These are phyloP conservation scores for Aphis craccivora DNA, from an alignment of 1,140 invertebrate species.

Conservation along the genomic window DNA sequence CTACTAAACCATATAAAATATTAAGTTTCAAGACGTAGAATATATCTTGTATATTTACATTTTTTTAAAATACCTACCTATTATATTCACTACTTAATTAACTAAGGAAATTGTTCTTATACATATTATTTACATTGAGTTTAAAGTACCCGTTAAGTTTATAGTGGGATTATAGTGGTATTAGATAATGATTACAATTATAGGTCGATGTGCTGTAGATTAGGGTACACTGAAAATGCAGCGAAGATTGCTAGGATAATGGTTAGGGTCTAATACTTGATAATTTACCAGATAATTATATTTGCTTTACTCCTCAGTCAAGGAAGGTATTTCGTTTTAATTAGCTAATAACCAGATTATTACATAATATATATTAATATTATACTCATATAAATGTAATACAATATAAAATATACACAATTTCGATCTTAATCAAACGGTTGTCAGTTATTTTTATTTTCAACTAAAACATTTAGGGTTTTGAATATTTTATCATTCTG, in stretches of 20 bases:
- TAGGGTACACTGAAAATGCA: neutral
- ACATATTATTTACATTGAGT: neutral
- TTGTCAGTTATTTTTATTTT: neutral
- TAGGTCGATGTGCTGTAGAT: neutral
- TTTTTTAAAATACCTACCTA: neutral
- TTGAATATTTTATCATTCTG: neutral
- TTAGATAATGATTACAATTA: constrained; percentile 6
- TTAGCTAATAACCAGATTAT: neutral
- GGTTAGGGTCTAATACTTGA: neutral
- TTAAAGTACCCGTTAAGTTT: neutral
- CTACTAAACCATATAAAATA: neutral
- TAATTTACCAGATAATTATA: constrained; percentile 5
- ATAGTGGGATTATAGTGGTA: neutral
- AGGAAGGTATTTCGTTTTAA: neutral
- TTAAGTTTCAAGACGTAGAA: neutral
- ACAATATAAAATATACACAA: neutral
- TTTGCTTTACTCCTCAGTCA: neutral
- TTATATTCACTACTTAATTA: neutral
- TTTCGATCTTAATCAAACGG: neutral
- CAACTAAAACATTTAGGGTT: neutral
- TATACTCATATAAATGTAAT: neutral
- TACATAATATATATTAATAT: neutral
- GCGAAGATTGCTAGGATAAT: neutral
- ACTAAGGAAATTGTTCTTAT: neutral
- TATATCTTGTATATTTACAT: neutral